phyloP scores from a whole-genome alignment of 2,888 invertebrate genomes.

The Fragum sueziense region DNA sequence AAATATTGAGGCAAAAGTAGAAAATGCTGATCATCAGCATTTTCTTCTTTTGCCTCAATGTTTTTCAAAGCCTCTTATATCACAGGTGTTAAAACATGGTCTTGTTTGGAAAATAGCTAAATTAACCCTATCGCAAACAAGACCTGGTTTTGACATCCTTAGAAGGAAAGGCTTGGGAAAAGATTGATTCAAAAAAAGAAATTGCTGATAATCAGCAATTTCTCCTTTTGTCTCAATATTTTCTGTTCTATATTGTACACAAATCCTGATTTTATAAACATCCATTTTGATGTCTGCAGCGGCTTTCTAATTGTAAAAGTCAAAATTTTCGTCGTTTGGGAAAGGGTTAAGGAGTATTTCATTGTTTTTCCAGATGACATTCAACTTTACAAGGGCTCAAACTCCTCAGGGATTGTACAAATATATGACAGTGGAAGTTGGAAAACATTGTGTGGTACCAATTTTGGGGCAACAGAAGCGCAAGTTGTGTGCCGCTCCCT shows the following conservation, averaged over 20 bases:
- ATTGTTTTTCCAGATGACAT: conserved; percentile 13
- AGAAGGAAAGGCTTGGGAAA: no score
- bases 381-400: conserved; percentile 31
- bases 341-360: not conserved
- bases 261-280: no score
- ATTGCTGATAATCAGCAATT: not conserved
- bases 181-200: not conserved
- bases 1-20: no score
- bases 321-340: not conserved
- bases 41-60: no score
- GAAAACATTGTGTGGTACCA: conserved; percentile 41
- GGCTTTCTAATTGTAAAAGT: not conserved
- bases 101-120: no score
- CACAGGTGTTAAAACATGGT: no score
- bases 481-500: conserved; percentile 30
- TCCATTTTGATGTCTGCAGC: not conserved
- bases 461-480: conserved; percentile 36
- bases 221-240: not conserved
- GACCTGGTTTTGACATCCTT: no score
- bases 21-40: no score
- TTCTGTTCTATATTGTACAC: no score
- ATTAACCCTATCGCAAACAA: no score
- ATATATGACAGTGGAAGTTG: conserved; percentile 33
- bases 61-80: no score
- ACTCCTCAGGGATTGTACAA: conserved; percentile 39